phyloP scores from a whole-genome alignment of 2,797 vertebrate genomes.

The Gephyroberyx darwinii region DNA sequence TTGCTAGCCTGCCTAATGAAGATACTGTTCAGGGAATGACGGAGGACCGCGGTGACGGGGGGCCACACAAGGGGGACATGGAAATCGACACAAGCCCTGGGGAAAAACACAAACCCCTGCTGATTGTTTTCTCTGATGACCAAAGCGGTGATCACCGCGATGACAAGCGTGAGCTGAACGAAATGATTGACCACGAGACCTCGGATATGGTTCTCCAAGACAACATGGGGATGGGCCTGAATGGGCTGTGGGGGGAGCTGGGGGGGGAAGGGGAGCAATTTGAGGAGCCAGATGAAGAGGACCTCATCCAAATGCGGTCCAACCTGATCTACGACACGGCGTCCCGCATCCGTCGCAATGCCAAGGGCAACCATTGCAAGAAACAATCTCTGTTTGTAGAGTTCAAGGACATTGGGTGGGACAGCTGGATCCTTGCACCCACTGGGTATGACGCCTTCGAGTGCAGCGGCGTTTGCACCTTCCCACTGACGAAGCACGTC shows the following conservation, averaged over 20 bases:
- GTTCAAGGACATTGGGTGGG: slow-evolving; percentile 99
- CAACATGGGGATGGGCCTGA: slow-evolving; percentile 71
- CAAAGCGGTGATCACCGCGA: slow-evolving; percentile 89
- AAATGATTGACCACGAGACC: slow-evolving; percentile 94
- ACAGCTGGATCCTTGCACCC: slow-evolving; percentile 97
- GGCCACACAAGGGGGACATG: slow-evolving; percentile 78
- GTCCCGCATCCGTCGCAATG: slow-evolving; percentile 92
- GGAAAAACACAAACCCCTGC: slow-evolving; percentile 91
- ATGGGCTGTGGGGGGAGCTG: slow-evolving; percentile 72
- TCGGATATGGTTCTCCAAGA: slow-evolving; percentile 77
- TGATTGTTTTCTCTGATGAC: slow-evolving; percentile 97
- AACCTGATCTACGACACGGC: slow-evolving; percentile 96
- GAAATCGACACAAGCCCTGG: slow-evolving; percentile 89
- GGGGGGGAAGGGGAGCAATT: slow-evolving; percentile 66
- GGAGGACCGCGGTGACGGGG: slow-evolving; percentile 47
- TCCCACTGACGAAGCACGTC: slow-evolving; percentile 93
- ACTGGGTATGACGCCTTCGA: slow-evolving; percentile 93
- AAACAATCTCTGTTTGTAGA: slow-evolving; percentile 93
- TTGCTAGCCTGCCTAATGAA: slow-evolving; percentile 80
- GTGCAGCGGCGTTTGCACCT: slow-evolving; percentile 90
- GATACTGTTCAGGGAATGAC: slow-evolving; percentile 28
- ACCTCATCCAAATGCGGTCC: slow-evolving; percentile 93
- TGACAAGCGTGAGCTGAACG: slow-evolving; percentile 88
- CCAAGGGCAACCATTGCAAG: slow-evolving; percentile 95
- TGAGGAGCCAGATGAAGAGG: slow-evolving; percentile 86